Evolutionary conservation across 1,140 invertebrate species (phyloP).

Genomic region (Orius laevigatus): DNA sequence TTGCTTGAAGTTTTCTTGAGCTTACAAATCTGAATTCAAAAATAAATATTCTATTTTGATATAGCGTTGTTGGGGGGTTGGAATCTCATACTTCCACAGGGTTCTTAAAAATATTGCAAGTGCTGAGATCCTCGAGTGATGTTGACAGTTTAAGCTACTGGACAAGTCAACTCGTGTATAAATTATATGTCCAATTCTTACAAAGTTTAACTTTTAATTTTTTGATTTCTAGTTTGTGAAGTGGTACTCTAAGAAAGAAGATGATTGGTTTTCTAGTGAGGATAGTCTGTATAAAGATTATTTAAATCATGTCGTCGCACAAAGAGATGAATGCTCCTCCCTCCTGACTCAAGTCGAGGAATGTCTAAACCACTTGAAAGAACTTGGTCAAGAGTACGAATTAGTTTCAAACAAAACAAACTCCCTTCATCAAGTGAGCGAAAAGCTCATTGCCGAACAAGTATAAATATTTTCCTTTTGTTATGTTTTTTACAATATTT

Average conservation of each 20-base stretch:
- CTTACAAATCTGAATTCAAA: background rate
- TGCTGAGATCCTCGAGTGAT: too few species aligned
- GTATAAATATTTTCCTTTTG: slow-evolving; percentile 22
- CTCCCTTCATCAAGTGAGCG: slow-evolving; percentile 74
- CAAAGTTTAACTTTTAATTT: slow-evolving; percentile 2
- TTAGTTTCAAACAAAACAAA: slow-evolving; percentile 80
- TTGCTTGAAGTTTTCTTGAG: too few species aligned
- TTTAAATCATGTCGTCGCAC: slow-evolving; percentile 47
- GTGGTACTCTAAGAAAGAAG: slow-evolving; percentile 49
- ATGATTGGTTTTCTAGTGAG: slow-evolving; percentile 40
- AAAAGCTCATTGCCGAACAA: slow-evolving; percentile 76
- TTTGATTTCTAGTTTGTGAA: slow-evolving; percentile 37
- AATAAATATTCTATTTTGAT: background rate
- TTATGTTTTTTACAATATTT: background rate
- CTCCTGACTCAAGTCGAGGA: slow-evolving; percentile 52
- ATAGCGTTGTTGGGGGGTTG: background rate
- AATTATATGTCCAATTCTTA: slow-evolving; percentile 2
- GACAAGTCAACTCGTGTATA: background rate
- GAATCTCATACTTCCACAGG: background rate
- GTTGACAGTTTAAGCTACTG: slow-evolving; percentile 5
- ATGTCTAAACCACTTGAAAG: slow-evolving; percentile 50
- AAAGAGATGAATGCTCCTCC: slow-evolving; percentile 49
- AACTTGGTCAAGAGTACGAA: slow-evolving; percentile 59
- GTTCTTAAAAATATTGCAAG: background rate
- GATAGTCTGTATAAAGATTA: slow-evolving; percentile 49